Conservation (phyloP, 2,888 invertebrate genomes). For the Noctua fimbriata region DNA sequence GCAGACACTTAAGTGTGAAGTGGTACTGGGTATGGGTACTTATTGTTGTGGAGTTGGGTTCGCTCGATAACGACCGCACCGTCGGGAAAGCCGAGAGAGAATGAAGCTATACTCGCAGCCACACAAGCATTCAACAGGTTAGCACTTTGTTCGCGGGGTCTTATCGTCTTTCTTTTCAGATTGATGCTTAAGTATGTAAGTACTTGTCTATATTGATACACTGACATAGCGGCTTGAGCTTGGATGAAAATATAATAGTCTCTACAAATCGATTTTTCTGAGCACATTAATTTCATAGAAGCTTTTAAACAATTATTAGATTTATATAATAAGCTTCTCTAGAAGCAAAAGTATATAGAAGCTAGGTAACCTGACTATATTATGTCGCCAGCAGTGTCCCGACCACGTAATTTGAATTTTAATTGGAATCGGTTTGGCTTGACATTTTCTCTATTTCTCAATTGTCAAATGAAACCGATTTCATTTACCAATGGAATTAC, state of each 20-base stretch:
- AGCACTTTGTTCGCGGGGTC: conserved; percentile 74
- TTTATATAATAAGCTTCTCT: neutral
- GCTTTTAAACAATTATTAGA: conserved; percentile 19
- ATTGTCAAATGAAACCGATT: conserved; percentile 54
- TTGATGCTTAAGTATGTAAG: conserved; percentile 62
- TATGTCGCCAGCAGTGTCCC: conserved; percentile 11
- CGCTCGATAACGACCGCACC: conserved; percentile 74
- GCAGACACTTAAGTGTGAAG: conserved; percentile 56
- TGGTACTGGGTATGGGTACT: conserved; percentile 56
- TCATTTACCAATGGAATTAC: conserved; percentile 46
- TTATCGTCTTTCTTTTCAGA: conserved; percentile 71
- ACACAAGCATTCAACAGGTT: conserved; percentile 80
- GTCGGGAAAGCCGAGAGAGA: conserved; percentile 74
- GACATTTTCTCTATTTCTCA: conserved; percentile 54
- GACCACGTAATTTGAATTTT: conserved; percentile 49
- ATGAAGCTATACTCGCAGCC: conserved; percentile 73
- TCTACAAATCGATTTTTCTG: conserved; percentile 27
- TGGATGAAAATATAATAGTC: conserved; percentile 11
- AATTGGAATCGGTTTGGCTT: conserved; percentile 48
- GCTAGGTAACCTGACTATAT: conserved; percentile 13
- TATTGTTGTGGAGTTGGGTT: conserved; percentile 61
- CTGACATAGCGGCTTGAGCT: conserved; percentile 28
- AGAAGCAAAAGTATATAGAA: neutral
- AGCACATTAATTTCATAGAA: conserved; percentile 17
- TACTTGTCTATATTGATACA: conserved; percentile 51